Conservation (phyloP, 2,888 invertebrate genomes). For the Pediacus dermestoides region DNA sequence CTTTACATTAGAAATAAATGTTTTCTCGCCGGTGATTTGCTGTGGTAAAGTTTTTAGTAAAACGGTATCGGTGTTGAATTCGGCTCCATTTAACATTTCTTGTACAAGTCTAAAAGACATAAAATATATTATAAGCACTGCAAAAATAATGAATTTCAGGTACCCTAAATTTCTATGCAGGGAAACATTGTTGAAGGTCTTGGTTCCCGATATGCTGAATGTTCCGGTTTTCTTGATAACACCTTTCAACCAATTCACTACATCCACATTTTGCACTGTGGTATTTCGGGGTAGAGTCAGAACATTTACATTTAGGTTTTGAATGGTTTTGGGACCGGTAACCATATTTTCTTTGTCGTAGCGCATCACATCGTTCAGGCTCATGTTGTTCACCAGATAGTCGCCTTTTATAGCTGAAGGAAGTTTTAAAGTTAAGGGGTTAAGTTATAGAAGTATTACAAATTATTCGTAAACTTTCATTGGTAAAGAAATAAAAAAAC, state of each 20-base stretch:
- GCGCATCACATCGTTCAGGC: slow-evolving; percentile 55
- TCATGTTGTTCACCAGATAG: slow-evolving; percentile 52
- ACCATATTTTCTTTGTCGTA: slow-evolving; percentile 48
- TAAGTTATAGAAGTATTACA: too few species aligned
- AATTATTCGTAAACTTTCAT: too few species aligned
- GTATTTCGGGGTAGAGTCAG: slow-evolving; percentile 40
- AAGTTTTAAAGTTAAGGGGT: slow-evolving; percentile 10
- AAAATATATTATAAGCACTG: slow-evolving; percentile 13
- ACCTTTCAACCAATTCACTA: slow-evolving; percentile 51
- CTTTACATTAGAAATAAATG: slow-evolving; percentile 28
- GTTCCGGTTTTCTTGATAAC: slow-evolving; percentile 46
- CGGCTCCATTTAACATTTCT: slow-evolving; percentile 40
- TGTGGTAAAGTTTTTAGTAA: slow-evolving; percentile 46
- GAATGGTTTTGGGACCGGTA: slow-evolving; percentile 48
- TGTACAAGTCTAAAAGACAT: slow-evolving; percentile 36
- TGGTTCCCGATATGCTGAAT: slow-evolving; percentile 50
- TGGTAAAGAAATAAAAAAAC: too few species aligned
- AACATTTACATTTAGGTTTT: slow-evolving; percentile 43
- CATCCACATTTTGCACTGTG: slow-evolving; percentile 49
- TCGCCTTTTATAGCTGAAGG: slow-evolving; percentile 37
- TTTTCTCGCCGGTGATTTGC: slow-evolving; percentile 45
- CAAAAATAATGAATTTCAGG: slow-evolving; percentile 11
- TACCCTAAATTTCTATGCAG: slow-evolving; percentile 47
- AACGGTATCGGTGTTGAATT: slow-evolving; percentile 41
- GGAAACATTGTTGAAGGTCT: slow-evolving; percentile 46